phyloP scores from a whole-genome alignment of 2,888 invertebrate genomes.

The Ethmia dodecea region DNA sequence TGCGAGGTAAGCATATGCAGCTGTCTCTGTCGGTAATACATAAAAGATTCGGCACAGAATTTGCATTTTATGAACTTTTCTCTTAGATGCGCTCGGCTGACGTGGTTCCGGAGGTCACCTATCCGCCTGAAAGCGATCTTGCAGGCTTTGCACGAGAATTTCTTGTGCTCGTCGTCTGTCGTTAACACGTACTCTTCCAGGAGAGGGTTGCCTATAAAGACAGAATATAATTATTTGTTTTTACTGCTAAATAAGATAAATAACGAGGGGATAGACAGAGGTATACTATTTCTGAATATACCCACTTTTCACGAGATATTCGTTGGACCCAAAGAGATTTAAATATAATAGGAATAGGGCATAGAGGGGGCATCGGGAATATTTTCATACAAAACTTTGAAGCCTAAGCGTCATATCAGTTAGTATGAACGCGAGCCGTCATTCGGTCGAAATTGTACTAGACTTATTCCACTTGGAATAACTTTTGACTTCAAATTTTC shows the following conservation, averaged over 20 bases:
- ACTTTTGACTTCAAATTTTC: no score
- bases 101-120: conserved; percentile 26
- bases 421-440: no score
- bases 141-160: conserved; percentile 27
- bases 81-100: conserved; percentile 24
- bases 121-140: conserved; percentile 23
- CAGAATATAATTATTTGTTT: background rate
- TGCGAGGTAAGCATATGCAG: conserved; percentile 14
- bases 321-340: no score
- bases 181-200: conserved; percentile 17
- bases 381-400: no score
- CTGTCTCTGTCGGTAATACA: conserved; percentile 29
- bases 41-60: conserved; percentile 25
- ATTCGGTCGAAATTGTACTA: no score
- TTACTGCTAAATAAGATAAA: background rate
- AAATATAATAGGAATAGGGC: no score
- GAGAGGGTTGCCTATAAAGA: conserved; percentile 7
- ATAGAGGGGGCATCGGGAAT: no score
- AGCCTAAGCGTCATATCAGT: no score
- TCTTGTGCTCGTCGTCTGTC: conserved; percentile 14
- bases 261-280: no score
- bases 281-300: no score
- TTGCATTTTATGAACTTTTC: conserved; percentile 26
- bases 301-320: no score
- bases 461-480: no score